A percentile compares a stretch with the other conserved stretches of the same genome.
These are phyloP conservation scores for Fringilla coelebs DNA, from an alignment of 2,797 vertebrate species.

Conservation along the genomic window DNA sequence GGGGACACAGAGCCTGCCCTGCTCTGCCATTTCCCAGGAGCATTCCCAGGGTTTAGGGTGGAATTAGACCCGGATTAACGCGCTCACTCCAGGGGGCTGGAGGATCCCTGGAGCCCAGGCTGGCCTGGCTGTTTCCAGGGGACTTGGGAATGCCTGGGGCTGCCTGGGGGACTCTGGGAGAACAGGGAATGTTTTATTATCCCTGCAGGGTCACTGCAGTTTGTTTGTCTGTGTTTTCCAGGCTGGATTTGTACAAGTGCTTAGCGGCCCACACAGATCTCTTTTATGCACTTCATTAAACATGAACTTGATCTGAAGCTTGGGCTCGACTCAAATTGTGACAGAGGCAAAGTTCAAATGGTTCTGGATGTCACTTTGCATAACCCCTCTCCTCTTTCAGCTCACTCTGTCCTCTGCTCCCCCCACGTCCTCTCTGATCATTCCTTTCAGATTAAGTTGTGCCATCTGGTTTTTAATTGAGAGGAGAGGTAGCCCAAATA, in stretches of 20 bases:
- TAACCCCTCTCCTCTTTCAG: neutral
- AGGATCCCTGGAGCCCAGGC: neutral
- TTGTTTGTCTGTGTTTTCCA: conserved; percentile 37
- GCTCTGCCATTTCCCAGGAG: neutral
- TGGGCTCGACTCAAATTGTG: conserved; percentile 35
- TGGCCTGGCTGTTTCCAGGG: neutral
- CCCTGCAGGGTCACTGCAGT: neutral
- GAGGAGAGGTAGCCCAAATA: neutral
- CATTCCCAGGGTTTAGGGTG: neutral
- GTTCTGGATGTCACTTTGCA: conserved; percentile 13
- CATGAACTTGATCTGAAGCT: conserved; percentile 38
- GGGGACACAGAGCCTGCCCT: neutral
- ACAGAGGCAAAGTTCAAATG: conserved; percentile 40
- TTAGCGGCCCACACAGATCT: neutral
- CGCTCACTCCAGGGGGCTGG: neutral
- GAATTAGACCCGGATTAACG: neutral
- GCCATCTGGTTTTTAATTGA: neutral
- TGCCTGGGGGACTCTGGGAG: neutral
- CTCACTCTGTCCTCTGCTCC: neutral
- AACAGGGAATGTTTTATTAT: neutral
- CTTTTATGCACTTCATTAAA: conserved; percentile 32
- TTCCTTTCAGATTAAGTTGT: neutral
- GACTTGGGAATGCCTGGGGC: neutral
- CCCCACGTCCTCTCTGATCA: neutral
- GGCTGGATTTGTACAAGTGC: neutral